phyloP scores from a whole-genome alignment of 2,113 vertebrate species.

The Panurus biarmicus region DNA sequence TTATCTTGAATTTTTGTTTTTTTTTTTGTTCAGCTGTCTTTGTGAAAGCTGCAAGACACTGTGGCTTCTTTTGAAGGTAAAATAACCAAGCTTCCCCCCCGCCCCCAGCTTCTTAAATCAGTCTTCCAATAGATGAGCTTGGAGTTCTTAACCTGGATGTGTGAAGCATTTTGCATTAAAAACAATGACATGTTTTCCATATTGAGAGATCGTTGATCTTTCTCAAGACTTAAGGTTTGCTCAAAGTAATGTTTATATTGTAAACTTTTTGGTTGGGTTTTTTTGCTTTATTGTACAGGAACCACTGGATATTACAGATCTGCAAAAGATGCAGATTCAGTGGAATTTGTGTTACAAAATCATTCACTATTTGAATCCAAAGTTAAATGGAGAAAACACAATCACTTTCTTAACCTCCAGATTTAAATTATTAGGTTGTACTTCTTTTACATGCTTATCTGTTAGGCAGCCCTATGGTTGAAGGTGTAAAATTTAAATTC shows the following conservation, averaged over 20 bases:
- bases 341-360: neutral
- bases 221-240: neutral
- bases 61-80: neutral
- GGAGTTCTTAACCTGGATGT: neutral
- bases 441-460: neutral
- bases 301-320: neutral
- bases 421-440: neutral
- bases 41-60: neutral
- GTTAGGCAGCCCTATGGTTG: neutral
- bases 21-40: neutral
- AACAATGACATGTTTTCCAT: neutral
- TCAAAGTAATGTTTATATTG: neutral
- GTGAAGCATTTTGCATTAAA: neutral
- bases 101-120: neutral
- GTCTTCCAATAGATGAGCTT: neutral
- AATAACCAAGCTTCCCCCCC: neutral
- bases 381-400: neutral
- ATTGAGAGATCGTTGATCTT: neutral
- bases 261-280: neutral
- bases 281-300: neutral
- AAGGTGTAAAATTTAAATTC: neutral
- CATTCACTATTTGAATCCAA: neutral
- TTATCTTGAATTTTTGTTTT: neutral
- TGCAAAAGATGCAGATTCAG: neutral
- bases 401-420: neutral